These are phyloP conservation scores for Apaloderma vittatum DNA, from an alignment of 2,113 vertebrate species.

Conservation along the genomic window DNA sequence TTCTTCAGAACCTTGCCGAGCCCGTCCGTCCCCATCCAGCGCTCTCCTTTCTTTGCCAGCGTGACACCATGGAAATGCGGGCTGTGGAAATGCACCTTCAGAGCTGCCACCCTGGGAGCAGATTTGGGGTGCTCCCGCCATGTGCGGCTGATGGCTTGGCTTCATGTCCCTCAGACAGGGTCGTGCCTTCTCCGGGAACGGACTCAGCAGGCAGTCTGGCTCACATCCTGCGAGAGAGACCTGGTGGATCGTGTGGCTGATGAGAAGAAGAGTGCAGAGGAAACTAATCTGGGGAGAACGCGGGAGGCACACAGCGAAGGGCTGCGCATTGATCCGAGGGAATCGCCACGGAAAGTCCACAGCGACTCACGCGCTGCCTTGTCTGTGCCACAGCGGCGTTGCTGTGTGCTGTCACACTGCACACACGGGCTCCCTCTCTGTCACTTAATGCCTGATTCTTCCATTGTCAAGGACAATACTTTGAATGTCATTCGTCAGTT, in stretches of 20 bases:
- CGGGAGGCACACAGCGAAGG: background rate
- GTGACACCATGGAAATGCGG: conserved; percentile 28
- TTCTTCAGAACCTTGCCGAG: conserved; percentile 6
- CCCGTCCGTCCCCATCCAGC: background rate
- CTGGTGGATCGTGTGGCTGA: background rate
- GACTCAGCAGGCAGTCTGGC: background rate
- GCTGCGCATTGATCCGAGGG: background rate
- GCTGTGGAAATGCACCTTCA: conserved; percentile 48
- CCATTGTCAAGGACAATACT: background rate
- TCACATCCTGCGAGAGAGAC: background rate
- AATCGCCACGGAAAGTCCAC: background rate
- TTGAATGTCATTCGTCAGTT: background rate
- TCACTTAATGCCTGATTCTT: background rate
- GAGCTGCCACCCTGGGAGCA: conserved; percentile 50
- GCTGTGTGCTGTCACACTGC: background rate
- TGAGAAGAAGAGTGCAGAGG: background rate
- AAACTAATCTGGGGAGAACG: background rate
- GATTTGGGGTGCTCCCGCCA: background rate
- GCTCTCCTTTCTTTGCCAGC: conserved; percentile 26
- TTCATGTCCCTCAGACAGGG: background rate
- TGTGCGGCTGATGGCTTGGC: background rate
- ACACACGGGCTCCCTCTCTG: background rate
- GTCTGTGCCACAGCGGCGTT: background rate
- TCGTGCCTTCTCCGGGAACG: background rate
- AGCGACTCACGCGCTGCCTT: background rate